phyloP scores from a whole-genome alignment of 2,888 invertebrate species.

The Poecilobothrus nobilitatus region DNA sequence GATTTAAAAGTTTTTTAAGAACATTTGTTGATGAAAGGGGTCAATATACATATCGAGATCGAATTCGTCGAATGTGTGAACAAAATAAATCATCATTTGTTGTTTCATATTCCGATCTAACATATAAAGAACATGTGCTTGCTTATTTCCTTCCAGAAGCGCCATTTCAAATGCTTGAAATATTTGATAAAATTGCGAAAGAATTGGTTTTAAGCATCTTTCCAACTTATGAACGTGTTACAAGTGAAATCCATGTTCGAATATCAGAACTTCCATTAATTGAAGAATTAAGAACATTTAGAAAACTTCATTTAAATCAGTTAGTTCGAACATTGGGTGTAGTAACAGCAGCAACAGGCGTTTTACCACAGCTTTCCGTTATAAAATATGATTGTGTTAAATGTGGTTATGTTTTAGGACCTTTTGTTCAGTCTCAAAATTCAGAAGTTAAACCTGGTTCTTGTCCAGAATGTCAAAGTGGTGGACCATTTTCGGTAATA shows the following conservation, averaged over 20 bases:
- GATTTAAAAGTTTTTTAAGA: conserved; percentile 85
- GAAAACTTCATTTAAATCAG: conserved; percentile 85
- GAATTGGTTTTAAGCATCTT: conserved; percentile 87
- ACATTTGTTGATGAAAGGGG: conserved; percentile 82
- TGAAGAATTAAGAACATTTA: conserved; percentile 89
- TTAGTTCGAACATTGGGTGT: conserved; percentile 89
- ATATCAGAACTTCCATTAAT: conserved; percentile 91
- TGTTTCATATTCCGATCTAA: conserved; percentile 87
- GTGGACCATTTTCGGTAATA: conserved; percentile 82
- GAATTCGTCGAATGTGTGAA: conserved; percentile 91
- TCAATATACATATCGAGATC: conserved; percentile 82
- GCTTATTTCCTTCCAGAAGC: conserved; percentile 98
- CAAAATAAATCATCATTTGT: conserved; percentile 81
- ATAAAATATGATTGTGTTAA: conserved; percentile 97
- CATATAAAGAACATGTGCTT: conserved; percentile 81
- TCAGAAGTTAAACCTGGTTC: conserved; percentile 91
- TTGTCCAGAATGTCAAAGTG: conserved; percentile 96
- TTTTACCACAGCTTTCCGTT: conserved; percentile 88
- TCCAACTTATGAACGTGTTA: conserved; percentile 91
- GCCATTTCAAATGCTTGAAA: conserved; percentile 91
- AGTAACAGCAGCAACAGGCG: conserved; percentile 90
- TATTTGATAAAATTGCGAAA: conserved; percentile 91
- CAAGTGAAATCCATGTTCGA: conserved; percentile 87
- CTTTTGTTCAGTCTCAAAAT: conserved; percentile 89
- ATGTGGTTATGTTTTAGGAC: conserved; percentile 91